phyloP scores from a whole-genome alignment of 1,140 invertebrate genomes.

The Ceratina calcarata region DNA sequence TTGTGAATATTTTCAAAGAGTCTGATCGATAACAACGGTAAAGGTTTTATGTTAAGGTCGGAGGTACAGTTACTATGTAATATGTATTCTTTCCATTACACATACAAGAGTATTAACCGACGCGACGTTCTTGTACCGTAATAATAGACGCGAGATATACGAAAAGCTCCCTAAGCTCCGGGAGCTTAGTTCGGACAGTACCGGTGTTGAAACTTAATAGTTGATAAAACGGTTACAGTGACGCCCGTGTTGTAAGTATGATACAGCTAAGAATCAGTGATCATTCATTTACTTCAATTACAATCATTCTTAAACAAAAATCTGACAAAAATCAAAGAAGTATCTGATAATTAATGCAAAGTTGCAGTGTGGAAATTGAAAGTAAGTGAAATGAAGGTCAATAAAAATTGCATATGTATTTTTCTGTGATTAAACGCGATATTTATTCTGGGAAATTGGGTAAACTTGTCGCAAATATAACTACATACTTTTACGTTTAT shows the following conservation, averaged over 20 bases:
- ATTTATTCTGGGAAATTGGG: background rate
- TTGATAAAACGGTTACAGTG: background rate
- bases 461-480: background rate
- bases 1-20: too few relatives aligned
- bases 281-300: too few relatives aligned
- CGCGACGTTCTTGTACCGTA: background rate
- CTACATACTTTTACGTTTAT: constrained; percentile 29
- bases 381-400: background rate
- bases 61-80: background rate
- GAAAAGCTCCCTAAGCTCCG: background rate
- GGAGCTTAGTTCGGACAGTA: background rate
- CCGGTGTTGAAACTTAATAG: background rate
- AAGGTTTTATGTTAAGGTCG: too few relatives aligned
- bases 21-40: too few relatives aligned
- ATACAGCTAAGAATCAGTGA: background rate
- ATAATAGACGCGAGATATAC: background rate
- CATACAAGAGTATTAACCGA: background rate
- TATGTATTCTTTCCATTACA: background rate
- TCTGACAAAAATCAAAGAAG: background rate
- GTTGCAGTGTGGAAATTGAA: background rate
- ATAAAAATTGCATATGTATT: background rate
- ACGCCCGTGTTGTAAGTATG: background rate
- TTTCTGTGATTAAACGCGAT: too few relatives aligned
- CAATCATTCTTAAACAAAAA: too few relatives aligned
- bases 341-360: background rate